Evolutionary conservation across 2,797 vertebrate species (phyloP).

Genomic region (Crax fasciolata): DNA sequence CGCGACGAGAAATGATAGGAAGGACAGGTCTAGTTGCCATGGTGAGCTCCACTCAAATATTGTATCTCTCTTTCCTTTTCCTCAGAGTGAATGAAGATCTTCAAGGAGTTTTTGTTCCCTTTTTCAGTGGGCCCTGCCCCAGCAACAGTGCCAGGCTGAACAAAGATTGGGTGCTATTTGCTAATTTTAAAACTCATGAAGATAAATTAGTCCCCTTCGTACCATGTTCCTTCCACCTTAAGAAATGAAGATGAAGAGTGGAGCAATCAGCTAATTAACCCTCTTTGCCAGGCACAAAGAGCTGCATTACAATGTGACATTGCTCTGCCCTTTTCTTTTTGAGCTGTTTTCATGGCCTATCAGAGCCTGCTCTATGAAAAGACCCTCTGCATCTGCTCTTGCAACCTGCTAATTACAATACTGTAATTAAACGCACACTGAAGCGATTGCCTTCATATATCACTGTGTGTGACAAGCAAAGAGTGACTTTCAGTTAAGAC

Average conservation of each 20-base stretch:
- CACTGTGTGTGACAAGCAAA: conserved; percentile 48
- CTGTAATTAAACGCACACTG: conserved; percentile 67
- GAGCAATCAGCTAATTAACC: conserved; percentile 69
- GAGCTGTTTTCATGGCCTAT: conserved; percentile 59
- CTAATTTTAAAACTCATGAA: conserved; percentile 46
- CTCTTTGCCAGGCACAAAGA: conserved; percentile 50
- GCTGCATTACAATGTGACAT: conserved; percentile 66
- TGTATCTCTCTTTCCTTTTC: not conserved
- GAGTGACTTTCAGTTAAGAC: not conserved
- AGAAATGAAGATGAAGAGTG: conserved; percentile 57
- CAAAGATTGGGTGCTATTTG: not conserved
- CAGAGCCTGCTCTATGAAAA: conserved; percentile 41
- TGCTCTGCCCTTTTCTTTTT: conserved; percentile 71
- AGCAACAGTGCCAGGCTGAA: not conserved
- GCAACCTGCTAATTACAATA: conserved; percentile 75
- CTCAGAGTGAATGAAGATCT: not conserved
- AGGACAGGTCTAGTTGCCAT: conserved; percentile 35
- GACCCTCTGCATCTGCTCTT: conserved; percentile 72
- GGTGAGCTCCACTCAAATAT: not conserved
- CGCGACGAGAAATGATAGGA: not conserved
- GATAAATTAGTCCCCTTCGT: conserved; percentile 45
- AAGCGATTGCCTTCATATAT: conserved; percentile 76
- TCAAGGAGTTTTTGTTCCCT: not conserved
- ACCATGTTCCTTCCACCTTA: conserved; percentile 13
- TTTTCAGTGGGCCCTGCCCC: not conserved